Evolutionary conservation across 2,888 invertebrate genomes (phyloP), one percentile per base, ranked within the genome.

Genomic region (Sisyra terminalis): DNA sequence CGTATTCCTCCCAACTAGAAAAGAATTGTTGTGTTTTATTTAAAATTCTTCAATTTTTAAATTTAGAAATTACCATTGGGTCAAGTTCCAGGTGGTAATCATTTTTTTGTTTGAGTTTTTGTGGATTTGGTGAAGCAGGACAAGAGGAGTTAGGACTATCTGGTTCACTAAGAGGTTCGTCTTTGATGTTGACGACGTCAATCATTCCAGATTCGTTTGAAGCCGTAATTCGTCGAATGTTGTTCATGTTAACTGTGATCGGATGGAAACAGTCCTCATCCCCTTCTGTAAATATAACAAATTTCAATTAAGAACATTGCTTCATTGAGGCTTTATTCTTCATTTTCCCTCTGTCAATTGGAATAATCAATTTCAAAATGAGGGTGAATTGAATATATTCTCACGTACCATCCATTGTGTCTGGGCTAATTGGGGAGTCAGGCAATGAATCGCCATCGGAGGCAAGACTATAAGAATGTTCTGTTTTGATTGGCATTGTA

Each of bases 401-500:
- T 40, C 16, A 59, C 67, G 63, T 56, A 81, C 80, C 80, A 55
- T 81, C 80, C 57, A 79, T 76, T 69, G 77, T 78, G 69, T 56
- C 71, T 40, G 41, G 49, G 10, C 59, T 57, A 40, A 59, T 57
- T 46, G 80, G 81, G 44, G 81, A 81, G 48, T 76, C 70, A 37
- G 80, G 78, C 52, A 74, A 61, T 35, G 79, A 78, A 52, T 79
- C 79, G 35, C 72, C 76, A 58, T 80, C 79, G 50, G 78, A 79
- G 51, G 75, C 73, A 42, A 80, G 65, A 59, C 88, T 90, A 71
- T 92, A 92, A 49, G 89, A 89, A 69, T 92, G 92, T 64, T 92
- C 90, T 47, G 83, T 79, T 66, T 90, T 89, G 59, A 92, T 90
- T 50, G 88, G 88, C 40, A 57, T 62, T 29, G 60, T 60, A 41